phyloP scores from a whole-genome alignment of 2,113 vertebrate genomes.

The Irena cyanogastra region DNA sequence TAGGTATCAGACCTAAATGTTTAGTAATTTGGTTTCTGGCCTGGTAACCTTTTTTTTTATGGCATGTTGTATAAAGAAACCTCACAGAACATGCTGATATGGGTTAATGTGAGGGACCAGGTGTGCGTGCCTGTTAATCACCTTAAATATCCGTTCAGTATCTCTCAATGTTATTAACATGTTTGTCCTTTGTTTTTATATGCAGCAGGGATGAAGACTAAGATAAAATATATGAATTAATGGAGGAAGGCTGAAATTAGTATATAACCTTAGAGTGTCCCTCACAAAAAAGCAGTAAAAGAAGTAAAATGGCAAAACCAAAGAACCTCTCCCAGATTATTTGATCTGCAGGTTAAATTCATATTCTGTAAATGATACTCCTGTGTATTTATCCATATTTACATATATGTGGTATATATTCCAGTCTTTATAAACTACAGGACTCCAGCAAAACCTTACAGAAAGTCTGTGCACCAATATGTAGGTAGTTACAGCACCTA shows the following conservation, averaged over 20 bases:
- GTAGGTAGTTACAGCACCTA: background rate
- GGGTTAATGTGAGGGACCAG: background rate
- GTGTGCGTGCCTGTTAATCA: background rate
- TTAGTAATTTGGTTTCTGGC: background rate
- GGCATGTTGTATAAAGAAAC: background rate
- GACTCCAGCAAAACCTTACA: background rate
- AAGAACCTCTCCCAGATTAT: background rate
- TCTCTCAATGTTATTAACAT: background rate
- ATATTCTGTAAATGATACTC: background rate
- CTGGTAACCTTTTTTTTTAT: background rate
- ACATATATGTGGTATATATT: background rate
- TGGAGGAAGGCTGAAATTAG: background rate
- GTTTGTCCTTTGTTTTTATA: conserved; percentile 2
- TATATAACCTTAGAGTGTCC: background rate
- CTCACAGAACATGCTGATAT: background rate
- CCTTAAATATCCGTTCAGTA: background rate
- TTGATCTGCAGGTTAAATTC: background rate
- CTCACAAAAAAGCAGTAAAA: background rate
- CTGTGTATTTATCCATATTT: background rate
- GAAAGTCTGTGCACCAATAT: background rate
- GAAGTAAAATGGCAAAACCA: background rate
- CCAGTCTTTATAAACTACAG: background rate
- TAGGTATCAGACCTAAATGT: background rate
- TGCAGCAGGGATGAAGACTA: background rate
- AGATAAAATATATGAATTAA: background rate